Evolutionary conservation across 2,888 invertebrate genomes (phyloP), one percentile per base, ranked within the genome.

Genomic region (Fragum sueziense): DNA sequence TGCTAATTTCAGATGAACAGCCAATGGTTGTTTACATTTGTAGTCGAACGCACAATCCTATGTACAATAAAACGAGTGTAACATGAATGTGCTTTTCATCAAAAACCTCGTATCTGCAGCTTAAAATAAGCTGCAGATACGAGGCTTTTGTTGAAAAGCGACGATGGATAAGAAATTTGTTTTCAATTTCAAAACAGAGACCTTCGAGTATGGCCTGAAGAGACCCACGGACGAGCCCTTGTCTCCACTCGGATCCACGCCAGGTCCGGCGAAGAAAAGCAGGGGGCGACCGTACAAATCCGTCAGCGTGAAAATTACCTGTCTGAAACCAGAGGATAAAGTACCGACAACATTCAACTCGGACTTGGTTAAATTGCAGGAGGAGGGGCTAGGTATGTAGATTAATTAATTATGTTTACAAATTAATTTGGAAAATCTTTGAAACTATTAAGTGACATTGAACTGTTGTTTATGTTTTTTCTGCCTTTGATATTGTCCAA

Each of bases 271-370:
- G 31, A 84, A 84, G 69, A 57, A 81, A 33, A 67, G 73, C 27
- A 74, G 84, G 25, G 84, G 84, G 20, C 70, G 83, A 59, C 84
- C 84, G 9, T 84, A 84, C 57, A 81, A 79, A 62, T 77, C 81
- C 22, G 84, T 74, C n/a, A 79, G 74, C 51, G 84, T 84, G 37
- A 84, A 84, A 71, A 79, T 84, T 62, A 84, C 84, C 9, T 84
- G 84, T 51, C 47, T 84, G 34, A 68, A 76, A 70, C 84, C 81
- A n/a, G 81, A 84, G 52, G 81, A 79, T 31, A 70, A 72, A n/a
- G 57, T 75, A 22, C 51, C 77, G 1, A 74, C 79, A 4, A 80
- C 81, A 3, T 57, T 84, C 22, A 80, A 78, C 3, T 78, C 79
- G 7, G 84, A 84, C 34, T 81, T 84, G 52, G 72, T 59, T 25